Base-by-base conservation (phyloP, 92 coral and sea anemone species). In the Desmophyllum pertusum region DNA sequence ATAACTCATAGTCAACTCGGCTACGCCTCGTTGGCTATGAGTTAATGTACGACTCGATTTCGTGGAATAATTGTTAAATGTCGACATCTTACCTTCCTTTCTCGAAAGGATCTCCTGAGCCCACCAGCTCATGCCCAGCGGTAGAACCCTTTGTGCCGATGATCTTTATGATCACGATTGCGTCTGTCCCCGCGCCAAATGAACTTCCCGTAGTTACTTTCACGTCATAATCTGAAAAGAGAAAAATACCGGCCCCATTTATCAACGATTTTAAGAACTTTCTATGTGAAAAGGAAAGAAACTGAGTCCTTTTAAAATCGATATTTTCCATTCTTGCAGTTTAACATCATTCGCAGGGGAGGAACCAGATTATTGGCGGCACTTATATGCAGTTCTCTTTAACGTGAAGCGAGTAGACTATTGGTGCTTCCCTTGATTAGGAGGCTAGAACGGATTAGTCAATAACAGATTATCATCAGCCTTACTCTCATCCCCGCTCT, bases 121-220 rank as follows among this genome's bases (percentile, higher is more conserved):
- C 35, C 52, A 78, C 36, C 68, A 93, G 84, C 72, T 85, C 53
- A 61, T 88, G 90, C 40, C 66, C 92, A 81, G 90, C 83, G 79
- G 92, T 90, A 17, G 77, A 55, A 1, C 88, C 90, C 73, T 52
- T 81, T 10, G 94, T 85, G 23, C 96, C 96, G 61, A 88, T 75
- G 18, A 93, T 64, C 41, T 59, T 89, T 68, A 93, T 77, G 59
- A 39, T 70, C 41, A 90, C 96, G 59, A 89, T 81, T 8, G 94
- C 96, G 39, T 93, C 94, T 30, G 96, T 93, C 69, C 96, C 96
- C 3, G 96, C 96, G 42, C 91, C 84, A 33, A 83, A 13, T 11
- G 89, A 86, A 27, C 59, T 19, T 27, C 90, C 89, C 30, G 95
- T 92, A 30, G 85, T 86, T 33, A 92, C 91, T 75, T 81, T 65